Base-by-base conservation (phyloP, 2,797 vertebrate species). In the Pipistrellus kuhlii region DNA sequence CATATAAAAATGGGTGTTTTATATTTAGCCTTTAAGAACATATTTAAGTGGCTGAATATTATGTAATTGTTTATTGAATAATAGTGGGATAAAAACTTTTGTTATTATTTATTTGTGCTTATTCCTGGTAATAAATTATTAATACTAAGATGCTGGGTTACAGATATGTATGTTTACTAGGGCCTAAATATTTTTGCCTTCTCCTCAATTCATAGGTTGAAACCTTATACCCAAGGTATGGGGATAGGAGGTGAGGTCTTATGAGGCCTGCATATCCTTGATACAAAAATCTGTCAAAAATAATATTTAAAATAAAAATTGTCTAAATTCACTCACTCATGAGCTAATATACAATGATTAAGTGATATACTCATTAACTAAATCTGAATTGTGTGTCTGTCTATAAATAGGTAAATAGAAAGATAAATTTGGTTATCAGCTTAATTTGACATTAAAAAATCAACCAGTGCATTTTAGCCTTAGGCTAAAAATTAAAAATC, bases 261-360 rank as follows among this genome's bases (percentile, higher is more conserved):
- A 23, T 44, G 62, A 41, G 1, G 46, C 6, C 15, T 81, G 25
- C n/a, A 68, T 57, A 86, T 75, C 11, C 25, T 59, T 86, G 10
- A 38, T 41, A 81, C 14, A 84, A 85, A 78, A 85, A 85, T 78
- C 46, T 85, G 32, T 62, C 25, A 88, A 93, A 68, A 13, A 68
- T 75, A 88, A 71, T 18, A 53, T 32, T 59, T 62, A 51, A 69
- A 71, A 32, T 48, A 84, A 69, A 73, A 81, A 48, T 17, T 27
- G 46, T 32, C 48, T 83, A 90, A 90, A 69, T 66, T 80, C 38
- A 72, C 38, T 88, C 44, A 78, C 35, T 72, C 6, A 20, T 57
- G 35, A 85, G 2, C n/a, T 88, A 59, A 75, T 46, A 6, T 46
- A 68, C 20, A 82, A 66, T 53, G 17, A 25, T 75, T 82, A 51